Conservation (phyloP, 2,797 vertebrate species). For the Dicrostonyx torquatus region DNA sequence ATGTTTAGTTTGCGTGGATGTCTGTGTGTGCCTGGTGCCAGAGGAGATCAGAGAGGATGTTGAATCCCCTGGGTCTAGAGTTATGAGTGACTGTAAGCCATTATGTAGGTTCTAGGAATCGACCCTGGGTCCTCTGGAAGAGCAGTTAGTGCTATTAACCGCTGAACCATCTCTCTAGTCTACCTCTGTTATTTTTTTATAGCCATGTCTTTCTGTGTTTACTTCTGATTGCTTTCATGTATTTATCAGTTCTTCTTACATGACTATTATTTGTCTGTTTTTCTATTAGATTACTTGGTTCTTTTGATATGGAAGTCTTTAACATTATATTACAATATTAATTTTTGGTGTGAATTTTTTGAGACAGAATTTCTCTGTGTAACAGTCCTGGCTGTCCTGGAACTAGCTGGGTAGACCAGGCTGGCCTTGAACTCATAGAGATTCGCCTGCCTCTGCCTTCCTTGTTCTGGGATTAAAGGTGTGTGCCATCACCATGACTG, state of each 20-base stretch:
- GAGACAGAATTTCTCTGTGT: background rate
- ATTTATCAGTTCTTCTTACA: background rate
- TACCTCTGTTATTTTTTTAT: slow-evolving; percentile 3
- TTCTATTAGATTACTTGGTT: slow-evolving; percentile 48
- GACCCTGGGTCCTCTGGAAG: background rate
- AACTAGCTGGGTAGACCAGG: background rate
- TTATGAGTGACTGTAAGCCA: background rate
- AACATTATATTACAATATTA: slow-evolving; percentile 17
- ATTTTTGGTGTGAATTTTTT: background rate
- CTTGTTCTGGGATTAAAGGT: background rate
- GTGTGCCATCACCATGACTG: background rate
- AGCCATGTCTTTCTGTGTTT: slow-evolving; percentile 59
- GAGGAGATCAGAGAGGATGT: background rate
- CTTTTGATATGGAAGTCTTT: slow-evolving; percentile 56
- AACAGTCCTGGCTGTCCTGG: background rate
- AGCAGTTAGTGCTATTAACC: background rate
- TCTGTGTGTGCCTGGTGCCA: background rate
- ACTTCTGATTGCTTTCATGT: slow-evolving; percentile 20
- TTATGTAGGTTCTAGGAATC: background rate
- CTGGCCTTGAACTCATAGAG: background rate
- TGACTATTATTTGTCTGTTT: slow-evolving; percentile 1
- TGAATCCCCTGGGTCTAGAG: background rate
- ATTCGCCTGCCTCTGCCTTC: background rate
- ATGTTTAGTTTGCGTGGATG: background rate
- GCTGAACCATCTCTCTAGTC: background rate